Base-by-base conservation (phyloP, 2,113 vertebrate species). In the Pitta sordida region DNA sequence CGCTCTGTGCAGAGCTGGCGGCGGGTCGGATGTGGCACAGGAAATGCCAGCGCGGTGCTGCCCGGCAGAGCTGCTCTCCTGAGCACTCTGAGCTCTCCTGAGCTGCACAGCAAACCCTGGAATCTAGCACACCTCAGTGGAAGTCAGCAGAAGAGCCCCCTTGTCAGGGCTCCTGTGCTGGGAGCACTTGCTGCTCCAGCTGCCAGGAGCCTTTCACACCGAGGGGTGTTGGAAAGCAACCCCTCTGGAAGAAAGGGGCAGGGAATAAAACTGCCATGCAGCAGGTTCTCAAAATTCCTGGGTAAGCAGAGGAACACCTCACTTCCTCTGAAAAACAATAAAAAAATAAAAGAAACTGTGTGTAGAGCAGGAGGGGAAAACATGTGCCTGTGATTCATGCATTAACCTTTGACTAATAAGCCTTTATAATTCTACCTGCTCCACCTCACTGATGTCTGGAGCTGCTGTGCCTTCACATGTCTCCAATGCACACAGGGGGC, bases 121-220 rank as follows among this genome's bases (percentile, higher is more conserved):
- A 90, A 96, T 96, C 96, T 96, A 96, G 95, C 94, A 96, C 96
- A 96, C 94, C 95, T 90, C 95, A 96, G 94, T 96, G 96, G 96
- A 96, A 95, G 86, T 69, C 96, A 67, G 92, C 3, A 97, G 96
- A 93, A 96, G 91, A 96, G 92, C 81, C 95, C 95, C 86, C 88
- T 65, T 80, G 51, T 37, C 58, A 7, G 63, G 74, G 81, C 92
- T 93, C 64, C 88, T 5, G 29, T 5, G 65, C 73, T 30, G 73
- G 82, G 88, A 62, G 78, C 67, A 34, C 53, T 78, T 19, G 8
- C 39, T 73, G 82, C 82, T 91, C 82, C 71, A 62, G 83, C 82
- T 76, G 13, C 17, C 53, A 15, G 8, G 21, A 82, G 46, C 78
- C 68, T 80, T 71, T 58, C 60, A n/a, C 18, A 16, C 26, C 8